phyloP scores from a whole-genome alignment of 2,113 vertebrate species.

The Ailurus styani region DNA sequence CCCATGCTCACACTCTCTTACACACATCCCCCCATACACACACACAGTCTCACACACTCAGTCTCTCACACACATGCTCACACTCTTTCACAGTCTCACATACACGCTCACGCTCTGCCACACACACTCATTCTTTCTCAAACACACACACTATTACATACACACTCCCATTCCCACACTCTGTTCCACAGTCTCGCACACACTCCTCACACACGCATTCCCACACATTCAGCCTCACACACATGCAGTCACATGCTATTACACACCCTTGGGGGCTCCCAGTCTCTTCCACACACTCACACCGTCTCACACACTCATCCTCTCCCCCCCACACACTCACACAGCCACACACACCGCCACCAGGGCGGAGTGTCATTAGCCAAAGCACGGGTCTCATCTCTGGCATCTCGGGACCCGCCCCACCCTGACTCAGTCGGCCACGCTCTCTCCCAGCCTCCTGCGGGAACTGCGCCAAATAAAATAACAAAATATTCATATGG shows the following conservation, averaged over 20 bases:
- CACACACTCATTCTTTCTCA: slow-evolving; percentile 19
- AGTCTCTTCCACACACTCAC: not conserved
- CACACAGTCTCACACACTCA: not conserved
- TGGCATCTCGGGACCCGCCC: slow-evolving; percentile 13
- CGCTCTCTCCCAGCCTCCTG: not conserved
- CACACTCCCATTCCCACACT: slow-evolving; percentile 36
- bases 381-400: not conserved
- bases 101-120: not conserved
- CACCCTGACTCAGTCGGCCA: not conserved
- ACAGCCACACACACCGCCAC: not conserved
- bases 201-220: not conserved
- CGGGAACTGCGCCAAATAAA: slow-evolving; percentile 24
- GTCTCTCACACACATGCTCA: not conserved
- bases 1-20: not conserved
- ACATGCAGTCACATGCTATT: not conserved
- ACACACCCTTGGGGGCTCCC: not conserved
- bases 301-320: not conserved
- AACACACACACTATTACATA: not conserved
- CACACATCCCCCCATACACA: too few relatives aligned
- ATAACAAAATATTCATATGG: slow-evolving; percentile 25
- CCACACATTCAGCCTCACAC: not conserved
- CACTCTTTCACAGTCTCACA: not conserved
- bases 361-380: slow-evolving; percentile 38
- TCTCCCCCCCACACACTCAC: not conserved
- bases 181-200: not conserved